Evolutionary conservation across 1,140 invertebrate species (phyloP).

Genomic region (Campoletis sonorensis): DNA sequence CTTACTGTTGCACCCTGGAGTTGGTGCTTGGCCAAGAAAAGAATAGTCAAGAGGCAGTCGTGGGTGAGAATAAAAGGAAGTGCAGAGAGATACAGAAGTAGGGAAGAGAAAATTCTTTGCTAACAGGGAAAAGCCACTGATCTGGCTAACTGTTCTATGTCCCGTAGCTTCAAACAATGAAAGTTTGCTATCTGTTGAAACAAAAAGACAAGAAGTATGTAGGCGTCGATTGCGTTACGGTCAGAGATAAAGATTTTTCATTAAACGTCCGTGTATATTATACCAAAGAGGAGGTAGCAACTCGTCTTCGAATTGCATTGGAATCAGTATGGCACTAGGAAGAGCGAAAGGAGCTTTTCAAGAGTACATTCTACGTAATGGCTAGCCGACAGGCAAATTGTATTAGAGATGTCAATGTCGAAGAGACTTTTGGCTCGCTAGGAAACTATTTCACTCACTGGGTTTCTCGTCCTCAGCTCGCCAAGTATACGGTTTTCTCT

Average conservation of each 20-base stretch:
- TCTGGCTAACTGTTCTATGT: background rate
- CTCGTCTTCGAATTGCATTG: background rate
- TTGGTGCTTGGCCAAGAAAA: slow-evolving; percentile 41
- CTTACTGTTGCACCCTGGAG: background rate
- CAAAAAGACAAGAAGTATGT: background rate
- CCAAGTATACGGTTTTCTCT: slow-evolving; percentile 22
- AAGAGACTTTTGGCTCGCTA: slow-evolving; percentile 28
- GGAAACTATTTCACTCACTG: slow-evolving; percentile 21
- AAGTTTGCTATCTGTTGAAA: background rate
- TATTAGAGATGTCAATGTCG: slow-evolving; percentile 46
- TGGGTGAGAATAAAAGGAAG: background rate
- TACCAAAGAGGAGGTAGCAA: background rate
- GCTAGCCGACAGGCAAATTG: slow-evolving; percentile 44
- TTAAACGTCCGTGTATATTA: background rate
- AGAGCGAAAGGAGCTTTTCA: background rate
- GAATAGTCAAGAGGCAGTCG: background rate
- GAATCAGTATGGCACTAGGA: background rate
- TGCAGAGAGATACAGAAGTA: background rate
- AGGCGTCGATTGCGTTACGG: background rate
- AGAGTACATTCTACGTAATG: slow-evolving; percentile 43
- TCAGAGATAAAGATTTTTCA: background rate
- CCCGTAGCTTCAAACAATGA: too few relatives aligned
- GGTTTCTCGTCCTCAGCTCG: slow-evolving; percentile 6
- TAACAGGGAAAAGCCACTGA: slow-evolving; percentile 16
- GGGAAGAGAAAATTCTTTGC: background rate